These are phyloP conservation scores for Myotis findleyi DNA, from an alignment of 2,797 vertebrate species.

Conservation along the genomic window DNA sequence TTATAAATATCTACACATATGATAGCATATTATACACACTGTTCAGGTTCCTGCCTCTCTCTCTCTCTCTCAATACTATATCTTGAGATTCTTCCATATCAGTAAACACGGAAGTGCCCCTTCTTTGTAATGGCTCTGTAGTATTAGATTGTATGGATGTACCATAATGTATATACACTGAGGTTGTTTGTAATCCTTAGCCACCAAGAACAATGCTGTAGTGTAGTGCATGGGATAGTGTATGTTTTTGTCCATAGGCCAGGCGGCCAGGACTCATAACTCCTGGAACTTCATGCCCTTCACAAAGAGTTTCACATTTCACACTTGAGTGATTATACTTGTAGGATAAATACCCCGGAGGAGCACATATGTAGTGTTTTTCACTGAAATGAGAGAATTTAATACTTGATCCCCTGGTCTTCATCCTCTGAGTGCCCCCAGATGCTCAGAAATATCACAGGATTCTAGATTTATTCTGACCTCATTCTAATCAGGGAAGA, in stretches of 20 bases:
- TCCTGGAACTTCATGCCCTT: neutral
- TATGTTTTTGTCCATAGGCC: neutral
- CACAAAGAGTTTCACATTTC: neutral
- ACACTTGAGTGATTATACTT: neutral
- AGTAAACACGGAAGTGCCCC: neutral
- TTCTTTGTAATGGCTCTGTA: neutral
- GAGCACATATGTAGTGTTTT: neutral
- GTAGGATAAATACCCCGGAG: neutral
- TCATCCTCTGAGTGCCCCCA: neutral
- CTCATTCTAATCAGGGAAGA: neutral
- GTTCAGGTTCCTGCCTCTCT: neutral
- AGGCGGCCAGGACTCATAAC: neutral
- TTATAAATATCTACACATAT: conserved; percentile 7
- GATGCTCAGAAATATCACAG: neutral
- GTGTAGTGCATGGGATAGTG: neutral
- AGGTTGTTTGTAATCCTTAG: neutral
- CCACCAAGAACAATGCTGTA: neutral
- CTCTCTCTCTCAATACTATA: neutral
- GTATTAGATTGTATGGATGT: neutral
- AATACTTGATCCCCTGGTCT: neutral
- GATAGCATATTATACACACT: neutral
- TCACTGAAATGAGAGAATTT: neutral
- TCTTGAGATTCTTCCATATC: neutral
- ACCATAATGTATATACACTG: neutral
- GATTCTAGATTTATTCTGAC: conserved; percentile 26